phyloP scores from a whole-genome alignment of 2,888 invertebrate species.

The Sphinx pinastri region DNA sequence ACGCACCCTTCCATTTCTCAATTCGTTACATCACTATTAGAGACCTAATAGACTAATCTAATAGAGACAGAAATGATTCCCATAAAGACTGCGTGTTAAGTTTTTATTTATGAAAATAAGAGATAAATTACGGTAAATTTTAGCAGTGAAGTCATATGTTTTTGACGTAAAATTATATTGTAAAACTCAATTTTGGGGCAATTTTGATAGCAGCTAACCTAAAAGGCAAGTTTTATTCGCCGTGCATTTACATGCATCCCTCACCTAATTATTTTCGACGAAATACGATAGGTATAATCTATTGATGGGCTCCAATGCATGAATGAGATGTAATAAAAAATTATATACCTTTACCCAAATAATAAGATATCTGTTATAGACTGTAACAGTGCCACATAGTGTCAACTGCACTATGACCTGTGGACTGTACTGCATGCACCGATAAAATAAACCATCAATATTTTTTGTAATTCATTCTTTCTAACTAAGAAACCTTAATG shows the following conservation, averaged over 20 bases:
- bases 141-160: no score
- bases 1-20: background rate
- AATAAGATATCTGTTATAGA: slow-evolving; percentile 1
- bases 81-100: background rate
- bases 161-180: background rate
- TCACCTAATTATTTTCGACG: slow-evolving; percentile 16
- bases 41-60: slow-evolving; percentile 1
- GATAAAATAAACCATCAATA: slow-evolving; percentile 20
- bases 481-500: slow-evolving; percentile 30
- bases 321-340: slow-evolving; percentile 55
- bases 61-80: slow-evolving; percentile 1
- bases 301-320: slow-evolving; percentile 35
- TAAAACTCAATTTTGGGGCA: background rate
- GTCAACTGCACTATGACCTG: background rate
- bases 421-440: slow-evolving; percentile 7
- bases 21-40: slow-evolving; percentile 17
- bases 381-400: slow-evolving; percentile 11
- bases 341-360: slow-evolving; percentile 70
- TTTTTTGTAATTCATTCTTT: background rate
- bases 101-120: no score
- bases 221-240: slow-evolving; percentile 18
- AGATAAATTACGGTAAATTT: no score
- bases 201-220: background rate
- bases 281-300: background rate
- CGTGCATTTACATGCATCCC: slow-evolving; percentile 38